A percentile compares a stretch with the other conserved stretches of the same genome.
These are phyloP conservation scores for Plagodis dolabraria DNA, from an alignment of 2,888 invertebrate genomes.

Conservation along the genomic window DNA sequence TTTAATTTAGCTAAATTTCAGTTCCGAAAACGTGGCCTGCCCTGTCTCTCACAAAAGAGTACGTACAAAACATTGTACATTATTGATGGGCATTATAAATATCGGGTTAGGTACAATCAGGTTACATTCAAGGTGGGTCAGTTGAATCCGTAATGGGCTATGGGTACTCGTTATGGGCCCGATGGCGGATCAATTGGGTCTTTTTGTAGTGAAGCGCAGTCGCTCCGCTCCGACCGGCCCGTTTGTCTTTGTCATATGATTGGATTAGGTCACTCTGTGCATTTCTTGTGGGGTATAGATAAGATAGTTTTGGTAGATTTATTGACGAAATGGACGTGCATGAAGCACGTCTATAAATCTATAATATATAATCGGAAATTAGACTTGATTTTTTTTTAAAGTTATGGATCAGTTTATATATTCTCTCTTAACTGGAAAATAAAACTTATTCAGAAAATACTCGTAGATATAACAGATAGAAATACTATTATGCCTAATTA, in stretches of 20 bases:
- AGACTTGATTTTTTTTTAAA: no score
- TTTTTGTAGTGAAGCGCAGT: constrained; percentile 19
- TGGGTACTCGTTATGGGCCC: constrained; percentile 19
- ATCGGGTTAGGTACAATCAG: constrained; percentile 27
- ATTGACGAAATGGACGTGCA: constrained; percentile 3
- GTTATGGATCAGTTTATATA: no score
- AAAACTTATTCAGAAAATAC: no score
- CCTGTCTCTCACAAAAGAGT: constrained; percentile 17
- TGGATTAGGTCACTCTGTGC: constrained; percentile 14
- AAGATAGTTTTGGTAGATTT: constrained; percentile 1
- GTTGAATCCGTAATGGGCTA: constrained; percentile 26
- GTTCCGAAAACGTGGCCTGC: constrained; percentile 7
- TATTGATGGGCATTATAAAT: constrained; percentile 33
- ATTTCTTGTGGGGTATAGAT: constrained; percentile 17
- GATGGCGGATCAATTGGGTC: constrained; percentile 25
- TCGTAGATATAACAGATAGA: no score
- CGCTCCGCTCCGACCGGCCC: constrained; percentile 3
- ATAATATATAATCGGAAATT: no score
- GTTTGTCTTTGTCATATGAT: constrained; percentile 18
- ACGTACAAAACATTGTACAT: constrained; percentile 17
- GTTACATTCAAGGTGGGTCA: constrained; percentile 18
- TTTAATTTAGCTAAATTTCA: constrained; percentile 14
- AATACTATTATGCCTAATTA: no score
- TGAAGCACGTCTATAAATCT: no score
- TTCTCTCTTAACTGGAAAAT: no score